A percentile compares a stretch with the other conserved stretches of the same genome.
phyloP scores from a whole-genome alignment of 92 coral and sea anemone species.

The Galaxea fascicularis region DNA sequence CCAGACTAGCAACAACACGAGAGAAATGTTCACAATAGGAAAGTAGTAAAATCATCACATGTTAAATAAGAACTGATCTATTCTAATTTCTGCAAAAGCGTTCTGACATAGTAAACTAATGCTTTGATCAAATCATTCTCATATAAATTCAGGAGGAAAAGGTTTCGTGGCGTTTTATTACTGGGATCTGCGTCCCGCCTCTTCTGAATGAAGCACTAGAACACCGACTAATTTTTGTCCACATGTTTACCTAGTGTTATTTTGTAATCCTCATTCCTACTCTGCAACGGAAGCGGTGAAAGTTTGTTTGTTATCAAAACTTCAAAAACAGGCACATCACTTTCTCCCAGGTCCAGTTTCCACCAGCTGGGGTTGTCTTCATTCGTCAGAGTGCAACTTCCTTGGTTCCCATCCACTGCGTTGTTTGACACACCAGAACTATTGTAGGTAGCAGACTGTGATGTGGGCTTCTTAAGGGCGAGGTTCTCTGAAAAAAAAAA shows the following conservation, averaged over 20 bases:
- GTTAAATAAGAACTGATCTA: too few relatives aligned
- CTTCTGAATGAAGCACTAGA: too few relatives aligned
- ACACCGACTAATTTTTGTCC: too few relatives aligned
- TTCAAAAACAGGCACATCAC: constrained; percentile 16
- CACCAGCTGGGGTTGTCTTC: constrained; percentile 25
- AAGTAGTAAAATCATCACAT: too few relatives aligned
- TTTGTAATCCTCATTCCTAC: not conserved
- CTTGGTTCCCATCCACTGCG: constrained; percentile 35
- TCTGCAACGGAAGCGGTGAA: not conserved
- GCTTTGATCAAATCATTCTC: too few relatives aligned
- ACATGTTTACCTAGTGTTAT: constrained; percentile 25
- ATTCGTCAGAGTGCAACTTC: constrained; percentile 1
- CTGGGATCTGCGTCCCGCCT: too few relatives aligned
- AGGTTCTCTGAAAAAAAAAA: constrained; percentile 5
- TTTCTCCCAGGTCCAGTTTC: constrained; percentile 27
- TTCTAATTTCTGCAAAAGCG: too few relatives aligned
- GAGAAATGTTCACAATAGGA: too few relatives aligned
- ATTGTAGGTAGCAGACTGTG: not conserved
- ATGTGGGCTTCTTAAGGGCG: constrained; percentile 1
- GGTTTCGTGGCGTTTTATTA: too few relatives aligned
- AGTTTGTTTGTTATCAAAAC: constrained; percentile 13
- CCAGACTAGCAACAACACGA: too few relatives aligned
- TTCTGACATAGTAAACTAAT: too few relatives aligned
- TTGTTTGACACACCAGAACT: not conserved
- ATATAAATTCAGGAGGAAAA: too few relatives aligned